phyloP scores from a whole-genome alignment of 2,113 vertebrate species.

The Poicephalus meyeri region DNA sequence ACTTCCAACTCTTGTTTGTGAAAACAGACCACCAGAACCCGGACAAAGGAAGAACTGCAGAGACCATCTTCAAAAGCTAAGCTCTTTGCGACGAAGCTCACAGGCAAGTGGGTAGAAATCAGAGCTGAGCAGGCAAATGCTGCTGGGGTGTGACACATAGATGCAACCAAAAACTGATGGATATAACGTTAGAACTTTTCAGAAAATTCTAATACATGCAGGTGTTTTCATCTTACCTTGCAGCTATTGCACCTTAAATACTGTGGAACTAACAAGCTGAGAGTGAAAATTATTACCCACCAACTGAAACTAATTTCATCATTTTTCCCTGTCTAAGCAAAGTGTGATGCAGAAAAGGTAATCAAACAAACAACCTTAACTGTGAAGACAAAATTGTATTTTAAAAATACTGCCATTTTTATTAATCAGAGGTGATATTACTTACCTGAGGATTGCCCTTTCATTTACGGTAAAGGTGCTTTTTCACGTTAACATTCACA shows the following conservation, averaged over 20 bases:
- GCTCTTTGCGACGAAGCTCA: neutral
- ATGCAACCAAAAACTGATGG: neutral
- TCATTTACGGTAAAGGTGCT: constrained; percentile 21
- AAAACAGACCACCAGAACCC: neutral
- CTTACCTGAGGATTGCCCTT: constrained; percentile 24
- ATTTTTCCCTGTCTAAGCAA: constrained; percentile 41
- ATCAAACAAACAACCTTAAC: constrained; percentile 42
- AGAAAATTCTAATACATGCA: neutral
- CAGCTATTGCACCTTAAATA: neutral
- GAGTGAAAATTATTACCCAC: neutral
- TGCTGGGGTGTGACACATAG: neutral
- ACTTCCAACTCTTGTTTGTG: neutral
- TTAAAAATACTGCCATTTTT: constrained; percentile 51
- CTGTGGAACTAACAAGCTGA: neutral
- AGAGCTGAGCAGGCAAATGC: accelerated
- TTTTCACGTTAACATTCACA: neutral
- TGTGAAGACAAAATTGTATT: constrained; percentile 45
- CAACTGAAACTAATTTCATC: neutral
- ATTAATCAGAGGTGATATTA: constrained; percentile 28
- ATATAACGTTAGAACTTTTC: accelerated
- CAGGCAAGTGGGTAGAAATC: neutral
- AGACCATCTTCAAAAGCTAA: accelerated
- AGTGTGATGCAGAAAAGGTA: constrained; percentile 30
- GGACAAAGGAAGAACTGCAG: neutral
- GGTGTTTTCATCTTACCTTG: neutral